Conservation (phyloP, 1,140 invertebrate genomes). For the Xylocopa sonorina region DNA sequence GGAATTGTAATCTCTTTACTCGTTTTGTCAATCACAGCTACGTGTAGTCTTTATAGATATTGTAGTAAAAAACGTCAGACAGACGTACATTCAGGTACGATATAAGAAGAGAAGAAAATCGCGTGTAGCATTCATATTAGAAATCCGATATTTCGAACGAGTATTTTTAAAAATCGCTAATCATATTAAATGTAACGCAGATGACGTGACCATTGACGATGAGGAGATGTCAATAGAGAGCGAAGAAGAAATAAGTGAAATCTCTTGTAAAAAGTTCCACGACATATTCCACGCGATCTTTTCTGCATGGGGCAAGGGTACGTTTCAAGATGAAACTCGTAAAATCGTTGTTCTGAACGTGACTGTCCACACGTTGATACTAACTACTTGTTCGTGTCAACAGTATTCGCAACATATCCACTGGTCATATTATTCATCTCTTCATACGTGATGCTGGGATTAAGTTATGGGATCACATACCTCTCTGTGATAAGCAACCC, state of each 20-base stretch:
- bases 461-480: constrained; percentile 85
- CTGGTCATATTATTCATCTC: constrained; percentile 84
- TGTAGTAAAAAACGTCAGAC: too few species aligned
- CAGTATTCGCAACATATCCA: constrained; percentile 86
- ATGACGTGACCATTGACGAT: background rate
- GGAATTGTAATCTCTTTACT: constrained; percentile 57
- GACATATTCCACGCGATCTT: constrained; percentile 37
- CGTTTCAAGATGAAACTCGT: too few species aligned
- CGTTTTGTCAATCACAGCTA: background rate
- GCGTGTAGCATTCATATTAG: too few species aligned
- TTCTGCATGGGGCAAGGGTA: constrained; percentile 52
- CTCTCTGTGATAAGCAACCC: constrained; percentile 91
- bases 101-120: too few species aligned
- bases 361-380: too few species aligned
- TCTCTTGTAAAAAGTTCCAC: background rate
- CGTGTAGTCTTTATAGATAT: background rate
- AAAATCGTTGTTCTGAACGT: too few species aligned
- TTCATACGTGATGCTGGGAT: constrained; percentile 83
- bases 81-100: too few species aligned
- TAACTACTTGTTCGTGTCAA: constrained; percentile 36
- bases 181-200: background rate
- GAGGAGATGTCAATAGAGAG: rapidly evolving
- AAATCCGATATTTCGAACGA: too few species aligned
- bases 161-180: too few species aligned
- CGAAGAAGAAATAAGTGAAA: background rate